These are phyloP conservation scores for Ormyrus nitidulus DNA, from an alignment of 2,888 invertebrate species.

Conservation along the genomic window DNA sequence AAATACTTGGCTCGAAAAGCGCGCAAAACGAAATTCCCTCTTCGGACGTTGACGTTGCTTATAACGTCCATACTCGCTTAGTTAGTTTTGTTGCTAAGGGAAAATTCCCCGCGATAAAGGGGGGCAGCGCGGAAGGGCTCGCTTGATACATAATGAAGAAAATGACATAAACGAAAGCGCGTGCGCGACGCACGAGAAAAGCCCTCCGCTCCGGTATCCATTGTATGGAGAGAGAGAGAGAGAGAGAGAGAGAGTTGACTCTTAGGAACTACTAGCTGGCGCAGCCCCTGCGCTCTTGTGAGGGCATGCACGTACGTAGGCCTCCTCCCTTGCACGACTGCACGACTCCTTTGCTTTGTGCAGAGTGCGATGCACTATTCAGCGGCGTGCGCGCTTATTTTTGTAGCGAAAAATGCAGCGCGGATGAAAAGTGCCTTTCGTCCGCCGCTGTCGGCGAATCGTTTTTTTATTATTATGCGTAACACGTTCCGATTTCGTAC, in stretches of 20 bases:
- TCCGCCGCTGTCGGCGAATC: no score
- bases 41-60: background rate
- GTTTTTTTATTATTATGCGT: no score
- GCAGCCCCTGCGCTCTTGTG: conserved; percentile 16
- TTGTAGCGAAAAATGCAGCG: no score
- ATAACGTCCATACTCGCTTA: background rate
- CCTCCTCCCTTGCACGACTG: background rate
- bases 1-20: background rate
- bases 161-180: conserved; percentile 52
- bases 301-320: conserved; percentile 9
- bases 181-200: conserved; percentile 11
- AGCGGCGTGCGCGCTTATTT: no score
- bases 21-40: background rate
- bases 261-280: no score
- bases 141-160: conserved; percentile 34
- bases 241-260: no score
- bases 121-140: conserved; percentile 8
- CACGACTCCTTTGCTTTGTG: background rate
- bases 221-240: background rate
- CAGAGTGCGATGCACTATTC: no score
- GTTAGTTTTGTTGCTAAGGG: conserved; percentile 25
- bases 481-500: no score
- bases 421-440: no score
- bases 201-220: background rate
- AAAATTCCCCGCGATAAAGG: conserved; percentile 35